Percentiles rank a stretch among this genome's conserved stretches.
These are phyloP conservation scores for Pachyrhynchus sulphureomaculatus DNA, from an alignment of 1,140 invertebrate species.

Conservation along the genomic window DNA sequence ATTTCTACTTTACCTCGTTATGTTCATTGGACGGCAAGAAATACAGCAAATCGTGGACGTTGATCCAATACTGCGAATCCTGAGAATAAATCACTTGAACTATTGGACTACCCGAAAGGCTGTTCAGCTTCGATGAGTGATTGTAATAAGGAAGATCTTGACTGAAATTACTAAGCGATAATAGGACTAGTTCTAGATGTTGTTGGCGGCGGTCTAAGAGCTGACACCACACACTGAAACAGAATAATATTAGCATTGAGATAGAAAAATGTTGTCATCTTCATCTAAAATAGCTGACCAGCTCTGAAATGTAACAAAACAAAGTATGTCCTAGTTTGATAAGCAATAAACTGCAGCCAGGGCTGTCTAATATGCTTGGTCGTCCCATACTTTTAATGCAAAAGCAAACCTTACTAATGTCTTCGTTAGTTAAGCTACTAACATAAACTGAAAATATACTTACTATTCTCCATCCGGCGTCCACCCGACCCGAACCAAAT, in stretches of 20 bases:
- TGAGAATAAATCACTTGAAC: slow-evolving; percentile 73
- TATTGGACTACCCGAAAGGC: slow-evolving; percentile 37
- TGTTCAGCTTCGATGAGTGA: slow-evolving; percentile 34
- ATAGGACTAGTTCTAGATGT: slow-evolving; percentile 70
- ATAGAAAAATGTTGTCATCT: too few species aligned
- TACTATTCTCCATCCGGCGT: slow-evolving; percentile 84
- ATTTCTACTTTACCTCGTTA: slow-evolving; percentile 52
- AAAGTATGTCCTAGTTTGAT: too few species aligned
- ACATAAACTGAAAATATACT: slow-evolving; percentile 55
- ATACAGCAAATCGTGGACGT: slow-evolving; percentile 86
- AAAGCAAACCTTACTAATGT: too few species aligned
- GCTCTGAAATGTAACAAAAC: too few species aligned
- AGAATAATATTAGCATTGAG: not conserved
- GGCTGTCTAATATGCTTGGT: too few species aligned
- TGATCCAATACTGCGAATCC: slow-evolving; percentile 80
- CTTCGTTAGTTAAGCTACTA: too few species aligned
- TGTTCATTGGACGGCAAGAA: slow-evolving; percentile 69
- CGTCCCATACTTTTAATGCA: too few species aligned
- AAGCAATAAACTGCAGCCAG: too few species aligned
- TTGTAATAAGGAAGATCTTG: slow-evolving; percentile 62
- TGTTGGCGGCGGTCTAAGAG: slow-evolving; percentile 84
- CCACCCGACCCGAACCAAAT: slow-evolving; percentile 92
- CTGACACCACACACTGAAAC: slow-evolving; percentile 84
- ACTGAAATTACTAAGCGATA: slow-evolving; percentile 73
- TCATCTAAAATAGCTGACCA: slow-evolving; percentile 2